Evolutionary conservation across 2,888 invertebrate species (phyloP).

Genomic region (Amaurobius ferox): DNA sequence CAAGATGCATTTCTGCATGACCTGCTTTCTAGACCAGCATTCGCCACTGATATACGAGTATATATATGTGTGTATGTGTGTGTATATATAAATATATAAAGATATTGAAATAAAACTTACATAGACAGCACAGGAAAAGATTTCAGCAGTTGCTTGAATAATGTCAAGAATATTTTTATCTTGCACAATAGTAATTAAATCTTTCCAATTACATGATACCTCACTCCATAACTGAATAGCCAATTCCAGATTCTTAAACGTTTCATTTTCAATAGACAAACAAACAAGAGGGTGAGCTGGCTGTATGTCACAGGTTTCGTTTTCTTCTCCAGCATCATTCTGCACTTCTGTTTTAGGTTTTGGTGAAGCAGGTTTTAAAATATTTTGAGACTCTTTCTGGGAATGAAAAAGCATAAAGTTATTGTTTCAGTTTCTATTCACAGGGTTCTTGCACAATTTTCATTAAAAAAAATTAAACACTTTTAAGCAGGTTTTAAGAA

Average conservation of each 20-base stretch:
- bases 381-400: constrained; percentile 46
- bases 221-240: constrained; percentile 50
- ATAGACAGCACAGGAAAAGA: constrained; percentile 25
- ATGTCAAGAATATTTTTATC: background rate
- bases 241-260: constrained; percentile 36
- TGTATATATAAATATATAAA: no score
- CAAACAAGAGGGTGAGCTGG: constrained; percentile 52
- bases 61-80: no score
- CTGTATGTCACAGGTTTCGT: constrained; percentile 51
- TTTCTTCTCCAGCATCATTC: constrained; percentile 40
- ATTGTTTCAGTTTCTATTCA: no score
- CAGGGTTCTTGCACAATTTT: no score
- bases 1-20: no score
- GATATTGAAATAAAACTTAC: no score
- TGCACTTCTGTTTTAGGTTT: background rate
- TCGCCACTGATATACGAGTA: no score
- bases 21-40: no score
- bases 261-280: constrained; percentile 44
- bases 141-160: constrained; percentile 36
- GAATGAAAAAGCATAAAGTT: constrained; percentile 1
- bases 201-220: constrained; percentile 28
- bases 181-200: background rate
- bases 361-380: background rate
- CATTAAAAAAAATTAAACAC: no score
- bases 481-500: no score